A percentile compares a stretch with the other conserved stretches of the same genome.
These are phyloP conservation scores for Calliphora vomitoria DNA, from an alignment of 2,888 invertebrate species.

Conservation along the genomic window DNA sequence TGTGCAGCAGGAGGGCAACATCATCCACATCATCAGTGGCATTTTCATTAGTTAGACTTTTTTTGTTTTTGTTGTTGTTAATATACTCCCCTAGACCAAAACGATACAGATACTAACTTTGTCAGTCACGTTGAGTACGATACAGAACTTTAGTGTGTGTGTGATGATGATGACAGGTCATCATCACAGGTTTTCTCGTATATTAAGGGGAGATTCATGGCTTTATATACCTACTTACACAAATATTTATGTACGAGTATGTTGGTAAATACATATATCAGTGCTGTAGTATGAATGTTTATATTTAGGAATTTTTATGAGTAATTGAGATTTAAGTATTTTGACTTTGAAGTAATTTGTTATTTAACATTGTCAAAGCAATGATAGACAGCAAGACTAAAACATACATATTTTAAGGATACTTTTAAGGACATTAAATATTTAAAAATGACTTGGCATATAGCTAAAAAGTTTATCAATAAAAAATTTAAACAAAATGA, in stretches of 20 bases:
- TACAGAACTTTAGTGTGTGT: constrained; percentile 25
- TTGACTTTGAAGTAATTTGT: constrained; percentile 72
- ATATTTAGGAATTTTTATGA: constrained; percentile 63
- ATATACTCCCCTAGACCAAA: constrained; percentile 38
- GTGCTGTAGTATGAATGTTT: constrained; percentile 19
- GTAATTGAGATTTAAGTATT: constrained; percentile 72
- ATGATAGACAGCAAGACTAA: constrained; percentile 43
- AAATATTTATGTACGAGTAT: constrained; percentile 11
- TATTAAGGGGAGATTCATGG: constrained; percentile 57
- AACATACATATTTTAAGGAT: background rate
- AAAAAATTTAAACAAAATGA: background rate
- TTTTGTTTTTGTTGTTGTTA: background rate
- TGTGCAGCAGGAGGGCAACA: constrained; percentile 27
- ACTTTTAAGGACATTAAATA: constrained; percentile 46
- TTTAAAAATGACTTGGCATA: constrained; percentile 26
- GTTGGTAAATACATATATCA: constrained; percentile 14
- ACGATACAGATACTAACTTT: background rate
- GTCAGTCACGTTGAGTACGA: constrained; percentile 2
- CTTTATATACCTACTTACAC: background rate
- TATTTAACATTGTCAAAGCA: constrained; percentile 70
- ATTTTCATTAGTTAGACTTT: constrained; percentile 66
- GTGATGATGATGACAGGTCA: constrained; percentile 71
- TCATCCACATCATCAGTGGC: constrained; percentile 32
- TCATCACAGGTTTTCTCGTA: constrained; percentile 59
- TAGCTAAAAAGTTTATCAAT: background rate